Percentiles rank a stretch among this genome's conserved stretches.
These are phyloP conservation scores for Sebastes oblongus DNA, from an alignment of 2,797 vertebrate species.

Conservation along the genomic window DNA sequence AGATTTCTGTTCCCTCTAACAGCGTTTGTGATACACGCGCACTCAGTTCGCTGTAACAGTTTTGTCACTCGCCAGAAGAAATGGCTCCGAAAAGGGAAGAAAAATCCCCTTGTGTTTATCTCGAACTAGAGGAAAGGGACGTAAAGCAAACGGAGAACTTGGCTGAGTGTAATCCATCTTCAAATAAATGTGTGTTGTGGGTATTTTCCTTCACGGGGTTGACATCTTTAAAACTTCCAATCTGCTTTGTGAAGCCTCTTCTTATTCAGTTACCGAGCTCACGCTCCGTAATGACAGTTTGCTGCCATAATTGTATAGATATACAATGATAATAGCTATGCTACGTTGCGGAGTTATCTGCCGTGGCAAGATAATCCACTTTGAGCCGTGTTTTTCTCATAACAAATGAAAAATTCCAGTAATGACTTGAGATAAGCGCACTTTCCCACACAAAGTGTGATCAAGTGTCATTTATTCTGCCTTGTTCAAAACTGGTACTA, in stretches of 20 bases:
- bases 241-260: constrained; percentile 9
- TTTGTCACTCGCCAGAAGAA: constrained; percentile 25
- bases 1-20: constrained; percentile 11
- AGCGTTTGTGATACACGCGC: not conserved
- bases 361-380: constrained; percentile 4
- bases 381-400: constrained; percentile 12
- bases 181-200: constrained; percentile 50
- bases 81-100: constrained; percentile 5
- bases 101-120: constrained; percentile 40
- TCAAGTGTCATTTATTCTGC: not conserved
- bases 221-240: constrained; percentile 18
- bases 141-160: constrained; percentile 39
- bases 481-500: not conserved
- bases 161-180: constrained; percentile 59
- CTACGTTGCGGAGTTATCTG: not conserved
- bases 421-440: not conserved
- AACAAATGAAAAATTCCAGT: not conserved
- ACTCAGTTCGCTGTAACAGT: not conserved
- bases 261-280: not conserved
- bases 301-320: constrained; percentile 29
- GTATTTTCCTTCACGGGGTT: constrained; percentile 6
- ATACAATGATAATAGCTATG: constrained; percentile 19
- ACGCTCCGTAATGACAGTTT: constrained; percentile 41
- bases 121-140: constrained; percentile 25
- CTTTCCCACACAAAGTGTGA: constrained; percentile 10